These are phyloP conservation scores for Peromyscus melanophrys DNA, from an alignment of 2,797 vertebrate species.

Conservation along the genomic window DNA sequence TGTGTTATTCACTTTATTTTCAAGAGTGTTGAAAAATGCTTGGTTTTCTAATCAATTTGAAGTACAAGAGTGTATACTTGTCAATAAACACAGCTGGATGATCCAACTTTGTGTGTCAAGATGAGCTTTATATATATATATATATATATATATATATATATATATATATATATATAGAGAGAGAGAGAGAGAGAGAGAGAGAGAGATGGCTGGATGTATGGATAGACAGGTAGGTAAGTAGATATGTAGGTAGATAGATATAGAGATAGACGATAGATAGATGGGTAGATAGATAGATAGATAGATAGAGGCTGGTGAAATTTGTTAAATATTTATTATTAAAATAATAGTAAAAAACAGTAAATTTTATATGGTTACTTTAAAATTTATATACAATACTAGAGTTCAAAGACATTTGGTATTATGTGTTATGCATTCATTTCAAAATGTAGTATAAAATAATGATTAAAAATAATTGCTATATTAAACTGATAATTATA, in stretches of 20 bases:
- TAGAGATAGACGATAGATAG: neutral
- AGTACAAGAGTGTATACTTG: neutral
- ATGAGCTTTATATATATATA: neutral
- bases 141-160: too few relatives aligned
- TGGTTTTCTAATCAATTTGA: neutral
- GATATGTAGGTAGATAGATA: too few relatives aligned
- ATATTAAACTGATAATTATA: neutral
- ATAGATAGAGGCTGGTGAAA: neutral
- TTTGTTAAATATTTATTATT: neutral
- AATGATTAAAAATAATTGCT: neutral
- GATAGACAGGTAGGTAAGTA: too few relatives aligned
- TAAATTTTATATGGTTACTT: too few relatives aligned
- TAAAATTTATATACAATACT: neutral
- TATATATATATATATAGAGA: too few relatives aligned
- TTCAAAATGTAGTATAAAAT: neutral
- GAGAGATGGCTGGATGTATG: too few relatives aligned
- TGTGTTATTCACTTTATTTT: neutral
- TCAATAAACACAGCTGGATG: neutral
- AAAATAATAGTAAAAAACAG: neutral
- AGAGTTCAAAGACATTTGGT: neutral
- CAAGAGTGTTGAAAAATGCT: neutral
- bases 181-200: too few relatives aligned
- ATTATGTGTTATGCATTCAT: neutral
- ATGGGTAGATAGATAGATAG: neutral
- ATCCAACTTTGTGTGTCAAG: accelerated